Percentiles rank a stretch among this genome's conserved stretches.
These are phyloP conservation scores for Labrus mixtus DNA, from an alignment of 2,113 vertebrate genomes.

Conservation along the genomic window DNA sequence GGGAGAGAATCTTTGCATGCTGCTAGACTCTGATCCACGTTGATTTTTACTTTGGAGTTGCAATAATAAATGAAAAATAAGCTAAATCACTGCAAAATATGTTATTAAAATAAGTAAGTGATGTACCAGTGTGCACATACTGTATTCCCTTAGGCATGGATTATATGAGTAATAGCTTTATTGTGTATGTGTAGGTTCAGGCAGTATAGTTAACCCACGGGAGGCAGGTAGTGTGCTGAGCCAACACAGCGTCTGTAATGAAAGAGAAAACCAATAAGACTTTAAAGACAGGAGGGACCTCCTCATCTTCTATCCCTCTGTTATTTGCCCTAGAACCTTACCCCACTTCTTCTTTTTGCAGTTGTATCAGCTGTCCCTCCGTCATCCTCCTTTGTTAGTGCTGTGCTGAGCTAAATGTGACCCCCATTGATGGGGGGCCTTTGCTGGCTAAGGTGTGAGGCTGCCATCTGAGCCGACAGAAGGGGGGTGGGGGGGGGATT, in stretches of 20 bases:
- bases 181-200: slow-evolving; percentile 6
- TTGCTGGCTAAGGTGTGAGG: slow-evolving; percentile 59
- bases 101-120: background rate
- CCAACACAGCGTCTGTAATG: slow-evolving; percentile 55
- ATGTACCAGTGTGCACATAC: background rate
- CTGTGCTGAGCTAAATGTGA: slow-evolving; percentile 77
- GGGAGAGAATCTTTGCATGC: background rate
- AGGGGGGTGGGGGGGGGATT: background rate
- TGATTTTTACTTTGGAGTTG: background rate
- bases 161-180: background rate
- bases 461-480: slow-evolving; percentile 56
- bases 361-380: slow-evolving; percentile 54
- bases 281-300: slow-evolving; percentile 38
- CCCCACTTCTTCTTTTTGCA: slow-evolving; percentile 24
- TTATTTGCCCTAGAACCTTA: slow-evolving; percentile 7
- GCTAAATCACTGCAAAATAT: background rate
- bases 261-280: slow-evolving; percentile 65
- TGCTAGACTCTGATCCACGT: slow-evolving; percentile 1
- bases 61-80: background rate
- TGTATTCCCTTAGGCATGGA: background rate
- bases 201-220: slow-evolving; percentile 26
- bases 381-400: slow-evolving; percentile 46
- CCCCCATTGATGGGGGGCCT: slow-evolving; percentile 38
- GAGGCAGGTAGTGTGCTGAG: slow-evolving; percentile 34
- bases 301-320: background rate